These are phyloP conservation scores for Ptyas mucosa DNA, from an alignment of 2,113 vertebrate species.

Conservation along the genomic window DNA sequence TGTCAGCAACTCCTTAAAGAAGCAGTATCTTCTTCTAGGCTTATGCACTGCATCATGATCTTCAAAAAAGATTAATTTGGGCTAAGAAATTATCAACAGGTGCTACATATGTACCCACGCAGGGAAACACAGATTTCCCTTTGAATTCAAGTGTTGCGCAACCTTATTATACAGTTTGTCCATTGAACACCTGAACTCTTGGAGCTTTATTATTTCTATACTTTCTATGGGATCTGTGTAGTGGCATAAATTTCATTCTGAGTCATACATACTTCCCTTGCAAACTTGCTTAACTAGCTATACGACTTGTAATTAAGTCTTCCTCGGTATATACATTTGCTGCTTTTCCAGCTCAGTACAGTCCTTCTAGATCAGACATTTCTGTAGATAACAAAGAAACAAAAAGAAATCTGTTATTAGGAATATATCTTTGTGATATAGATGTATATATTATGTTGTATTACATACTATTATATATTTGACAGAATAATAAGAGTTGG, in stretches of 20 bases:
- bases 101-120: not conserved
- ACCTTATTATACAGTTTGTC: not conserved
- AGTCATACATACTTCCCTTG: not conserved
- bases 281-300: conserved; percentile 19
- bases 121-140: not conserved
- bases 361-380: not conserved
- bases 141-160: not conserved
- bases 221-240: not conserved
- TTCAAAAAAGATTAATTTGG: not conserved
- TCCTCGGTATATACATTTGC: not conserved
- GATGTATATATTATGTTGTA: not conserved
- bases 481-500: not conserved
- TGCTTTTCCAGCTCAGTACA: not conserved
- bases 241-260: not conserved
- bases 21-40: not conserved
- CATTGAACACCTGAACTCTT: not conserved
- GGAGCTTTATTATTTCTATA: not conserved
- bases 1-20: not conserved
- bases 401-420: not conserved
- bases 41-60: not conserved
- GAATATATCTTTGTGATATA: not conserved
- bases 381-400: not conserved
- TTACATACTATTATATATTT: not conserved
- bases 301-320: not conserved
- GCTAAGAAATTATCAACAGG: not conserved